A percentile compares a stretch with the other conserved stretches of the same genome.
Evolutionary conservation across 64 coral and sea anemone species (phyloP).

Genomic region (Montipora efflorescens): DNA sequence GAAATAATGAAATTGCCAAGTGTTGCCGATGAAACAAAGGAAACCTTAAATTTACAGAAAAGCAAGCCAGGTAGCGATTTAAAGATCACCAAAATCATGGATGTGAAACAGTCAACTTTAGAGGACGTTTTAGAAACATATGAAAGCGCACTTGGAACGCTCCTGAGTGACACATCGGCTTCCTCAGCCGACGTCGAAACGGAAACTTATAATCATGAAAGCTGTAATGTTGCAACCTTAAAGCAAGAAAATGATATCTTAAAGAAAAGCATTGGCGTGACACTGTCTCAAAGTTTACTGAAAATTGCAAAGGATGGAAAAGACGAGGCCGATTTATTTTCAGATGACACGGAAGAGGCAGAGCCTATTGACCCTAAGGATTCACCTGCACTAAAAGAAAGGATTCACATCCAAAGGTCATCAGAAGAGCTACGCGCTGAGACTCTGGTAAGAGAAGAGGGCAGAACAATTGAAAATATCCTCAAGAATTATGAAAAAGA

Average conservation of each 20-base stretch:
- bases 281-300: not conserved
- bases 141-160: constrained; percentile 42
- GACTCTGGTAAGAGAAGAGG: constrained; percentile 1
- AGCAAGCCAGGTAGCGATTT: not conserved
- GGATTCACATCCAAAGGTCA: not conserved
- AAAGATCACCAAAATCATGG: constrained; percentile 55
- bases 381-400: not conserved
- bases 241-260: constrained; percentile 15
- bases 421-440: not conserved
- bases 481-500: constrained; percentile 13
- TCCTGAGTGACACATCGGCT: not conserved
- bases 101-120: constrained; percentile 24
- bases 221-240: not conserved
- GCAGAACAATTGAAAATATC: constrained; percentile 50
- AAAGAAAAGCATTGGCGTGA: not conserved
- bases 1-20: constrained; percentile 14
- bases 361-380: too few relatives aligned
- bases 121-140: constrained; percentile 63
- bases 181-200: not conserved
- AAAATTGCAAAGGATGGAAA: too few relatives aligned
- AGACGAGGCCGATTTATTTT: not conserved
- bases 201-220: not conserved
- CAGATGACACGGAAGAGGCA: not conserved
- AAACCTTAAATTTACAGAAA: not conserved
- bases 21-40: not conserved